phyloP scores from a whole-genome alignment of 2,113 vertebrate species.

The Lethenteron camtschaticum region DNA sequence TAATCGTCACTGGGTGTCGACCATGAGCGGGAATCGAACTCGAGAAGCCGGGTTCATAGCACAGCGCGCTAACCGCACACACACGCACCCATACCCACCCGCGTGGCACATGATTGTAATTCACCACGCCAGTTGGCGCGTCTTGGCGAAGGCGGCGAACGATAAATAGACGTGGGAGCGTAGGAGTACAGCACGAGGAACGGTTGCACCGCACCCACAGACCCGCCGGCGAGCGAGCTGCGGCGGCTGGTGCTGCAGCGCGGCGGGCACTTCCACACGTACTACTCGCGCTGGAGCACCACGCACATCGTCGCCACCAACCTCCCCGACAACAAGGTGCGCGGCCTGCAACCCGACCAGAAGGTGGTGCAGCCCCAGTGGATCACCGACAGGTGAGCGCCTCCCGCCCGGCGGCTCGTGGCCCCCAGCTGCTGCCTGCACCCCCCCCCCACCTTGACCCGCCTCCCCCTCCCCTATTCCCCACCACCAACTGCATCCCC shows the following conservation, averaged over 20 bases:
- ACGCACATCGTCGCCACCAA: constrained; percentile 90
- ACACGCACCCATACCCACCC: neutral
- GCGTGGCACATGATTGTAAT: constrained; percentile 7
- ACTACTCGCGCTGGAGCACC: constrained; percentile 81
- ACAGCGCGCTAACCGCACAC: neutral
- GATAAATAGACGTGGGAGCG: neutral
- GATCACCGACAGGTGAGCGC: constrained; percentile 68
- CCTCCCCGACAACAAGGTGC: constrained; percentile 76
- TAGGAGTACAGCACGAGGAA: constrained; percentile 9
- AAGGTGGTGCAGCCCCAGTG: constrained; percentile 80
- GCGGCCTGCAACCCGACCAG: constrained; percentile 51
- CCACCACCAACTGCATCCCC: no score
- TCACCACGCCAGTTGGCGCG: neutral
- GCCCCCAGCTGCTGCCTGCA: no score
- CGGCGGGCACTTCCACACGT: constrained; percentile 73
- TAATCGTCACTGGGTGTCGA: no score
- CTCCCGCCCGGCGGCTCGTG: no score
- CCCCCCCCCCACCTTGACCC: no score
- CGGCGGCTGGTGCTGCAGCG: constrained; percentile 82
- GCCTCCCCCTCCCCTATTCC: no score
- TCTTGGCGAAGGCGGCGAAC: neutral
- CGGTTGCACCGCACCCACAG: constrained; percentile 47
- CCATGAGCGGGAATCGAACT: no score
- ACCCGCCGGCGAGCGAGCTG: constrained; percentile 73
- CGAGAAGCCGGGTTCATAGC: neutral